Evolutionary conservation across 1,140 invertebrate genomes (phyloP).

Genomic region (Trypoxylus dichotomus): DNA sequence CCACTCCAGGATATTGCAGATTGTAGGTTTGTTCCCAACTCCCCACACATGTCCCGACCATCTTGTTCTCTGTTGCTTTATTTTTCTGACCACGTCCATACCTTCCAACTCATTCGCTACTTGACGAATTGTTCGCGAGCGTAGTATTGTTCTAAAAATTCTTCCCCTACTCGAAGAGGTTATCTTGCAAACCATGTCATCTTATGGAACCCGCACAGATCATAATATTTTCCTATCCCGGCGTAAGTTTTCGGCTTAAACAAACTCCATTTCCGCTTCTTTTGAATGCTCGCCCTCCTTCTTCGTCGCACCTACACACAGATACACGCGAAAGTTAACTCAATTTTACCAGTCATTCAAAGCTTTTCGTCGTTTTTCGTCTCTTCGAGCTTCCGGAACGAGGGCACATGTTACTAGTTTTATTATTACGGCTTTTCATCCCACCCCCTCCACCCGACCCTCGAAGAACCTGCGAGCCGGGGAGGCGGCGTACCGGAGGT

Average conservation of each 20-base stretch:
- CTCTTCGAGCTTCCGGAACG: background rate
- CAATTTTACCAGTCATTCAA: conserved; percentile 17
- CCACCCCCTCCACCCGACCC: too few relatives aligned
- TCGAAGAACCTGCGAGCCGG: background rate
- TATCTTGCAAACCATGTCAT: too few relatives aligned
- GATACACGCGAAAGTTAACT: background rate
- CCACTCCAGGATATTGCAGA: too few relatives aligned
- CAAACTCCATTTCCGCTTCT: background rate
- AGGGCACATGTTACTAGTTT: background rate
- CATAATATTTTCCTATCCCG: background rate
- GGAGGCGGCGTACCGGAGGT: background rate
- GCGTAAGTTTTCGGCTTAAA: background rate
- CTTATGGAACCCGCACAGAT: background rate
- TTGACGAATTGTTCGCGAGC: too few relatives aligned
- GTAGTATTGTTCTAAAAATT: too few relatives aligned
- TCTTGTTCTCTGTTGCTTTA: too few relatives aligned
- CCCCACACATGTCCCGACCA: too few relatives aligned
- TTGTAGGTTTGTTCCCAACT: too few relatives aligned
- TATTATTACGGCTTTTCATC: background rate
- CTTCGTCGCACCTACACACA: background rate
- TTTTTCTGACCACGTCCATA: too few relatives aligned
- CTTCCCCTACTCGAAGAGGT: too few relatives aligned
- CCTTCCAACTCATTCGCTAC: too few relatives aligned
- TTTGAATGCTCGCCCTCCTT: too few relatives aligned
- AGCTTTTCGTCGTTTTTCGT: background rate